Base-by-base conservation (phyloP, 2,888 invertebrate genomes). In the Meloe dianella region DNA sequence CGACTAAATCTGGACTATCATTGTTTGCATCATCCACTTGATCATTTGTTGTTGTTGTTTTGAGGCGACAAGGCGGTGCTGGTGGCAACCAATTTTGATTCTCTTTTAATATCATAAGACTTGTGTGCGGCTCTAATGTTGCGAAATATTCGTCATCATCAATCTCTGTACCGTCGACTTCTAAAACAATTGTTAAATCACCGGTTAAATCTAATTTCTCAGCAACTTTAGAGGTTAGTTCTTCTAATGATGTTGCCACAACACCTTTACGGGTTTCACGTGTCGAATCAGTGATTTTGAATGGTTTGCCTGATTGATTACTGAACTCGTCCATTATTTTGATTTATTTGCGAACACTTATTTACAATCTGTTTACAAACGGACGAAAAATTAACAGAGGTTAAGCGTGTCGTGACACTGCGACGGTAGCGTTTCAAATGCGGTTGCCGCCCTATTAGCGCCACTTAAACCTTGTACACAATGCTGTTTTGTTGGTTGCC, bases 81-180 rank as follows among this genome's bases (percentile, higher is more conserved):
- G 87, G 86, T 2, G 88, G 88, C 66, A 87, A 85, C 94, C 94
- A 94, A 80, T 91, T 92, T 81, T 94, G 91, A 12, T 69, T 74
- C 68, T 89, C 89, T 71, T 89, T 89, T 61, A 95, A 87, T 60
- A 94, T 89, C 91, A 95, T 95, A 70, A 95, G 86, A 78, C 90
- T 91, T 20, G 95, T 94, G 79, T 97, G 94, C 72, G 91, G 91
- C 77, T 96, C 95, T 71, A 97, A 85, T 2, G 96, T 96, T 59
- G 91, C 92, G 83, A 97, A 97, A 84, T 96, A 97, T 81, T 96
- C 96, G 82, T 97, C 96, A 80, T 97, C 96, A 77, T 97, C 96
- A 60, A 97, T 93, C 86, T 97, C 96, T 0, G 97, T 97, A 35
- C 97, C 97, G 85, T 97, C 97, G 60, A 90, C 91, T 82, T 97